Evolutionary conservation across 2,797 vertebrate species (phyloP).

Genomic region (Siniperca obscura): DNA sequence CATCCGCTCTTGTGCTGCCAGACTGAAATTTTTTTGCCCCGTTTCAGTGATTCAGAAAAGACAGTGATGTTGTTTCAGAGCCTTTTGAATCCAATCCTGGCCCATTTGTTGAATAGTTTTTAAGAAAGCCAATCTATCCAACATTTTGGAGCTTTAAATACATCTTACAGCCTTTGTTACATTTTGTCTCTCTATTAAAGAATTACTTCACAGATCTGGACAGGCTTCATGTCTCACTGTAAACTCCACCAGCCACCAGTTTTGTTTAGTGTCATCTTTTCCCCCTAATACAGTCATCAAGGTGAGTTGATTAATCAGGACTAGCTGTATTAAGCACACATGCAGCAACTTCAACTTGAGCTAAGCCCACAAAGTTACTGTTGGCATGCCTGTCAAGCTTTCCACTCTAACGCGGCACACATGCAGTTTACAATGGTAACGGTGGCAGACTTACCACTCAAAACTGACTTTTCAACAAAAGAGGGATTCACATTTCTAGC

Average conservation of each 20-base stretch:
- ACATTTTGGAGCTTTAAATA: not conserved
- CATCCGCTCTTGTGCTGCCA: constrained; percentile 32
- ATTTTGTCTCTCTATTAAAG: not conserved
- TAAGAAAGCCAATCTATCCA: not conserved
- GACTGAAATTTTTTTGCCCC: constrained; percentile 30
- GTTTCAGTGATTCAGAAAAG: constrained; percentile 36
- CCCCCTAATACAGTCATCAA: not conserved
- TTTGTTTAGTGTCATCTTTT: not conserved
- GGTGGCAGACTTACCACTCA: not conserved
- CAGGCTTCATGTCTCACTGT: not conserved
- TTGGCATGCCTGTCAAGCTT: not conserved
- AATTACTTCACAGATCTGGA: not conserved
- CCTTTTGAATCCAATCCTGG: not conserved
- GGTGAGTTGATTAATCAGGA: not conserved
- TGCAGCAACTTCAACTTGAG: not conserved
- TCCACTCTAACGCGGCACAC: not conserved
- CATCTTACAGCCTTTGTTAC: not conserved
- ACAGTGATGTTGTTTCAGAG: not conserved
- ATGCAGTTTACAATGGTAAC: too few species aligned
- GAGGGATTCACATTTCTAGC: not conserved
- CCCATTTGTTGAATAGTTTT: not conserved
- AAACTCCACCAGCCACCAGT: not conserved
- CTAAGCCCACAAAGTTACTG: not conserved
- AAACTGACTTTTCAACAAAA: not conserved
- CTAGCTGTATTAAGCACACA: too few species aligned